Percentiles rank a stretch among this genome's conserved stretches.
phyloP scores from a whole-genome alignment of 2,888 invertebrate genomes.

The Clunio marinus region DNA sequence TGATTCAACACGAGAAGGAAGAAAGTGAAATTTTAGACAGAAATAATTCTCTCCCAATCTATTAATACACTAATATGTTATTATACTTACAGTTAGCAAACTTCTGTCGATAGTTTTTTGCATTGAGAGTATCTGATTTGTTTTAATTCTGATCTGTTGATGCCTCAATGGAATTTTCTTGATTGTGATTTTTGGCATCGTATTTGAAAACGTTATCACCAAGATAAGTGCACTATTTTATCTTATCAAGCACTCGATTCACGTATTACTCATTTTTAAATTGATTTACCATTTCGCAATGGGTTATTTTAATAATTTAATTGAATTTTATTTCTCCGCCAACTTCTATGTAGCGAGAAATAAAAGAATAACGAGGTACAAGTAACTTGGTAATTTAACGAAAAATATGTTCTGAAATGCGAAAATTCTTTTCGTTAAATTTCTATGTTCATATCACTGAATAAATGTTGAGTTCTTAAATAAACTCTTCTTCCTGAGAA shows the following conservation, averaged over 20 bases:
- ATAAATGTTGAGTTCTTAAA: too few relatives aligned
- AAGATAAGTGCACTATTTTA: slow-evolving; percentile 3
- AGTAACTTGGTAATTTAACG: too few relatives aligned
- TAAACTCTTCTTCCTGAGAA: too few relatives aligned
- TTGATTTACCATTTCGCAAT: too few relatives aligned
- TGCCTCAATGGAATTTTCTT: slow-evolving; percentile 35
- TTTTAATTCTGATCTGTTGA: slow-evolving; percentile 20
- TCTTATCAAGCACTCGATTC: slow-evolving; percentile 18
- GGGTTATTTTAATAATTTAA: neutral
- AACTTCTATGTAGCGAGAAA: neutral
- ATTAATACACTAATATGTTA: neutral
- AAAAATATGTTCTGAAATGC: too few relatives aligned
- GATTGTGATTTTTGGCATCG: slow-evolving; percentile 36
- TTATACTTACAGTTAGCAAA: slow-evolving; percentile 26
- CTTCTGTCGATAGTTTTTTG: slow-evolving; percentile 33
- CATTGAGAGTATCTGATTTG: slow-evolving; percentile 36
- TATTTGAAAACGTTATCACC: neutral
- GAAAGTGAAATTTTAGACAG: slow-evolving; percentile 18
- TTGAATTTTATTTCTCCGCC: neutral
- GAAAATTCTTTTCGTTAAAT: too few relatives aligned
- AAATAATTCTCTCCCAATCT: neutral
- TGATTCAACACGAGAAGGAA: neutral
- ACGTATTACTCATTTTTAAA: slow-evolving; percentile 23
- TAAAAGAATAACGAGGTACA: too few relatives aligned
- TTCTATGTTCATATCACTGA: too few relatives aligned